These are phyloP conservation scores for Neoscelio sp. DNA, from an alignment of 2,888 invertebrate genomes.

Conservation along the genomic window DNA sequence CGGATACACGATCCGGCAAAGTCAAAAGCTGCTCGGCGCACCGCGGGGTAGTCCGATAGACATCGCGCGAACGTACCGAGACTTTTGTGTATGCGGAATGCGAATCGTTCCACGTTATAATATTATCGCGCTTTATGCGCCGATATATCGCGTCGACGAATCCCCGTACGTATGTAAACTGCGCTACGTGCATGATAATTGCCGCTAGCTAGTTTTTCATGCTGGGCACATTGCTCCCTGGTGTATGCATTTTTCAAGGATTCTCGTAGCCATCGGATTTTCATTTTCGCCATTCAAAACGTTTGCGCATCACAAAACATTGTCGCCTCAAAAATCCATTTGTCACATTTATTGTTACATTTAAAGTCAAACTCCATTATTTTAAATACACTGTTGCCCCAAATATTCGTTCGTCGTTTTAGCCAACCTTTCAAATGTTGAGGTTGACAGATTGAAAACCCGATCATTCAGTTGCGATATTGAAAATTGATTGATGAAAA, in stretches of 20 bases:
- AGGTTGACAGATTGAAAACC: slow-evolving; percentile 38
- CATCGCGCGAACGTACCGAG: slow-evolving; percentile 49
- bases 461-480: too few species aligned
- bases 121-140: slow-evolving; percentile 63
- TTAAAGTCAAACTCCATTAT: slow-evolving; percentile 54
- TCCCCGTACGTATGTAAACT: slow-evolving; percentile 47
- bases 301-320: slow-evolving; percentile 45
- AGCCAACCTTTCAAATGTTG: slow-evolving; percentile 1
- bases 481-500: slow-evolving; percentile 54
- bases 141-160: slow-evolving; percentile 62
- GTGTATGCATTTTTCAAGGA: slow-evolving; percentile 52
- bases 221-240: slow-evolving; percentile 46
- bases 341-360: slow-evolving; percentile 61
- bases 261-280: slow-evolving; percentile 46
- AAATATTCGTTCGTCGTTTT: slow-evolving; percentile 12
- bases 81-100: slow-evolving; percentile 60
- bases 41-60: slow-evolving; percentile 51
- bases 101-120: slow-evolving; percentile 51
- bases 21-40: slow-evolving; percentile 44
- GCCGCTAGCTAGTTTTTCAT: slow-evolving; percentile 60
- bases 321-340: slow-evolving; percentile 49
- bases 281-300: slow-evolving; percentile 54
- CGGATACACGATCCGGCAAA: slow-evolving; percentile 34
- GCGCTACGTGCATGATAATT: slow-evolving; percentile 65
- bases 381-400: slow-evolving; percentile 53